Base-by-base conservation (phyloP, 2,113 vertebrate species). In the Atherinomorus stipes region DNA sequence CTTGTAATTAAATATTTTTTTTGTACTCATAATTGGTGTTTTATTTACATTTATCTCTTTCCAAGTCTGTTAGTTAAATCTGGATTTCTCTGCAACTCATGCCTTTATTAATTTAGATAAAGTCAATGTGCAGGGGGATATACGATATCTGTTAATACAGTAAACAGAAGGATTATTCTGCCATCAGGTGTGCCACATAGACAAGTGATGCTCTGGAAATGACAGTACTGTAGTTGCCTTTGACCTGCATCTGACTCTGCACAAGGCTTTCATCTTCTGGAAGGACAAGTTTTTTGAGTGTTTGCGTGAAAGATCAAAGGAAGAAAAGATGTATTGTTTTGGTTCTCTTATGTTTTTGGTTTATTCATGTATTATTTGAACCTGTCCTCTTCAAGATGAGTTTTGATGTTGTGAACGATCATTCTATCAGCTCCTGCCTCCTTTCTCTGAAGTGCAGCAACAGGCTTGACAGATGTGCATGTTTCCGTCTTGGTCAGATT, bases 181-280 rank as follows among this genome's bases (percentile, higher is more conserved):
- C 15, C 19, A 56, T 66, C 47, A 50, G 56, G 66, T 72, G 26
- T 37, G 74, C 58, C 11, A 18, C 69, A 47, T 15, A 44, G 37
- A 59, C 61, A 60, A 83, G 18, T 76, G 64, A 53, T 62, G 25
- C 47, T 57, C 70, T 56, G 26, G 49, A 34, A 69, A 22, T 69
- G 74, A 57, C 64, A 75, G 42, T 47, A 23, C 40, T 47, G 42
- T 72, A 26, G 71, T 26, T 71, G 68, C 66, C 53, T 61, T 9
- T 76, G 87, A 89, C 85, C 88, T 80, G 82, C 76, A 87, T 90
- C 68, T 84, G 68, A 80, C 74, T 83, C 62, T 1, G 11, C 11
- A 4, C 44, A 16, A 18, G 0, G 62, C 61, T 80, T 89, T 84
- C 64, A 81, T 86, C 56, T 69, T 73, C 15, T 31, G 16, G 5